Evolutionary conservation across 2,888 invertebrate species (phyloP).

Genomic region (Craniophora ligustri): DNA sequence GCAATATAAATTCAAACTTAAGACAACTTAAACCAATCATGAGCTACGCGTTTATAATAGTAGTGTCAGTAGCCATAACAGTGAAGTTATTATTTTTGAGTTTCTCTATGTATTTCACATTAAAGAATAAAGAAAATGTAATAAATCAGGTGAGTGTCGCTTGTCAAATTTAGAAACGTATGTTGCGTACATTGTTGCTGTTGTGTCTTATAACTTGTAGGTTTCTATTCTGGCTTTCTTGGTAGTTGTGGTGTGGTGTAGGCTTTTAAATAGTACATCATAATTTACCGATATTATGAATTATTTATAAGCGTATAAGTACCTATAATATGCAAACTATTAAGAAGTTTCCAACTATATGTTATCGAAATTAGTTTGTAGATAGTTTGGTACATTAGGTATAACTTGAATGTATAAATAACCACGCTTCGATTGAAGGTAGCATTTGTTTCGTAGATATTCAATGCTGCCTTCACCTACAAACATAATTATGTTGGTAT

Average conservation of each 20-base stretch:
- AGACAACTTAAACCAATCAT: conserved; percentile 51
- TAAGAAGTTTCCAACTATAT: no score
- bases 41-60: conserved; percentile 79
- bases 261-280: no score
- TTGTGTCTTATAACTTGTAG: conserved; percentile 31
- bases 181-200: conserved; percentile 10
- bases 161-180: conserved; percentile 49
- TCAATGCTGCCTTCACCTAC: conserved; percentile 8
- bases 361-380: conserved; percentile 2
- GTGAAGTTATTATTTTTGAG: conserved; percentile 79
- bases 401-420: background rate
- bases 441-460: background rate
- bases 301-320: no score
- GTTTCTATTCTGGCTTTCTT: conserved; percentile 18
- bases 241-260: no score
- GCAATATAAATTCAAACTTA: conserved; percentile 19
- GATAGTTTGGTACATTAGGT: background rate
- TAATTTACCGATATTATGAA: no score
- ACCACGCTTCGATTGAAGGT: conserved; percentile 7
- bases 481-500: conserved; percentile 13
- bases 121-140: conserved; percentile 63
- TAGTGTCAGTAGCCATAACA: conserved; percentile 79
- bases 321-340: no score
- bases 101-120: conserved; percentile 79
- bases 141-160: conserved; percentile 65